Percentiles rank a stretch among this genome's conserved stretches.
These are phyloP conservation scores for Cheirogaleus medius DNA, from an alignment of 2,113 vertebrate genomes.

Conservation along the genomic window DNA sequence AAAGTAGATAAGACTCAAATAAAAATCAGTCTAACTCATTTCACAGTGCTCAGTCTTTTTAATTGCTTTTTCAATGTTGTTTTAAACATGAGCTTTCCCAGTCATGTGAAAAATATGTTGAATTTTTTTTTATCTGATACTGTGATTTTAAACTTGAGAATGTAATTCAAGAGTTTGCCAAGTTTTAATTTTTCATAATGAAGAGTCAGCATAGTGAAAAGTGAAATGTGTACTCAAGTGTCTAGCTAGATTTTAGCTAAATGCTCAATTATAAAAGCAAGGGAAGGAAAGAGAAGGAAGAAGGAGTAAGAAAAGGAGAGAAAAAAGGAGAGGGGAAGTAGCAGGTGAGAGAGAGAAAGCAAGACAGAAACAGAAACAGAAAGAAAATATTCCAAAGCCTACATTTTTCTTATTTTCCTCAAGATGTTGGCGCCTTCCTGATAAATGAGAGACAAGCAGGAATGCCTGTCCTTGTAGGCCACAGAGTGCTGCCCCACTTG, in stretches of 20 bases:
- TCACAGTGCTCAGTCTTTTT: not conserved
- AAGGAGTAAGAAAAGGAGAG: not conserved
- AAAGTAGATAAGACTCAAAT: not conserved
- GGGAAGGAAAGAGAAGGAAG: too few relatives aligned
- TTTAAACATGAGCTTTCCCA: slow-evolving; percentile 26
- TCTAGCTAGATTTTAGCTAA: not conserved
- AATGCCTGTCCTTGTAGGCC: not conserved
- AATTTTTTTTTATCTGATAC: not conserved
- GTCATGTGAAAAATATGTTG: not conserved
- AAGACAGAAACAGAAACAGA: not conserved
- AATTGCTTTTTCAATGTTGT: not conserved
- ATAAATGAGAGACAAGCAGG: not conserved
- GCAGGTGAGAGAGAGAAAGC: not conserved
- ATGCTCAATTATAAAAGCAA: not conserved
- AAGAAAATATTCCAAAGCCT: not conserved
- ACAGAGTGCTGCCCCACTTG: not conserved
- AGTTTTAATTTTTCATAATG: not conserved
- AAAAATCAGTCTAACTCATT: not conserved
- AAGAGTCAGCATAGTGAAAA: not conserved
- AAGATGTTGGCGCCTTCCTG: not conserved
- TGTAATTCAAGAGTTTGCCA: slow-evolving; percentile 10
- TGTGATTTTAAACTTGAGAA: not conserved
- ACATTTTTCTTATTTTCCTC: not conserved
- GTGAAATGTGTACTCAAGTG: not conserved
- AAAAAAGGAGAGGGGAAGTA: fast-evolving